phyloP scores from a whole-genome alignment of 2,888 invertebrate genomes.

The Seira ritae region DNA sequence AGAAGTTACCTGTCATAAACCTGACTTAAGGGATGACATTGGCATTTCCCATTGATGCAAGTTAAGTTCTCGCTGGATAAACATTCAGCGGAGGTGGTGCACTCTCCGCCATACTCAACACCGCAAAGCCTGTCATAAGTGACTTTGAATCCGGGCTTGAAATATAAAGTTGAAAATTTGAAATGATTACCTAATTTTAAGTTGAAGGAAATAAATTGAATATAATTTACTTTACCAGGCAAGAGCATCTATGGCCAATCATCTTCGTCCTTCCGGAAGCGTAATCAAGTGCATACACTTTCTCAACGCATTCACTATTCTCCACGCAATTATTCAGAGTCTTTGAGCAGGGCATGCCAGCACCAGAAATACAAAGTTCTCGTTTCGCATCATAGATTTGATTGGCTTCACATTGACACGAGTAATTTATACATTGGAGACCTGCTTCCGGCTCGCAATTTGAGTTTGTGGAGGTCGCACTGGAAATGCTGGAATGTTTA shows the following conservation, averaged over 20 bases:
- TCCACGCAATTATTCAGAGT: conserved; percentile 59
- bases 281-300: conserved; percentile 62
- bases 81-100: conserved; percentile 55
- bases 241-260: conserved; percentile 57
- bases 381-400: conserved; percentile 57
- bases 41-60: conserved; percentile 64
- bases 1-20: conserved; percentile 60
- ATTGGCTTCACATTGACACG: conserved; percentile 57
- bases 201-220: no score
- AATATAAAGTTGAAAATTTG: no score
- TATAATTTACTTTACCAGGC: no score
- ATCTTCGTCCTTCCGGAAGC: conserved; percentile 61
- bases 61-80: conserved; percentile 50
- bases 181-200: no score
- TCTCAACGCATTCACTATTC: conserved; percentile 60
- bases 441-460: conserved; percentile 58
- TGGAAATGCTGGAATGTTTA: conserved; percentile 32
- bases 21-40: conserved; percentile 63
- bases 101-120: conserved; percentile 61
- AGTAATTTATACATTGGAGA: conserved; percentile 58
- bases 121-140: conserved; percentile 56
- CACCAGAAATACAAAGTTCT: conserved; percentile 57
- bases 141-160: conserved; percentile 53
- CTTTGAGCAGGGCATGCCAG: conserved; percentile 58
- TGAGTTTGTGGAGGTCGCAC: neutral